Evolutionary conservation across 2,888 invertebrate genomes (phyloP), one percentile per base, ranked within the genome.

Genomic region (Oxystoma pomonae): DNA sequence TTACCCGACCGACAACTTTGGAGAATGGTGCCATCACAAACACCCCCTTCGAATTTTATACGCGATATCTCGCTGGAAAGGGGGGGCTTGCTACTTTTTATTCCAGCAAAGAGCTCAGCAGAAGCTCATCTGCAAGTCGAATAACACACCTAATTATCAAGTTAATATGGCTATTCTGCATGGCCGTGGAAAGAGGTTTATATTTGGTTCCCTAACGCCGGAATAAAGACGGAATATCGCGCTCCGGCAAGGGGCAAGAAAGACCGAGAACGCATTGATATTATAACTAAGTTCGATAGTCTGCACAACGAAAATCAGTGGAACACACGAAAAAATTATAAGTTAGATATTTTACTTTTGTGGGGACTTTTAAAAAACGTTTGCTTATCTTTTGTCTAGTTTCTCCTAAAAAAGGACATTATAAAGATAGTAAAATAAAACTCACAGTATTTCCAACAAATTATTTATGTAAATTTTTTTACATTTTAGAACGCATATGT

Each of bases 61-160:
- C 72, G 35, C 75, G 76, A 76, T 75, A 75, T 74, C 75, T 75
- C 75, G 72, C 74, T 35, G 35, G 78, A 79, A 80, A 80, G 79
- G 84, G 82, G 84, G 84, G 84, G 84, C 84, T 85, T 85, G 85
- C 84, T 84, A 84, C 86, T 86, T 86, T 87, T 87, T 86, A 87
- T 86, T 86, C 87, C 83, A 86, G 35, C 85, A 85, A 83, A 85
- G 85, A 82, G 84, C 83, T 84, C 35, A 35, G 35, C 83, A 77
- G 83, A 82, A 82, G 83, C 89, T 90, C 90, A 90, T 90, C 90
- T 90, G 90, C 90, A 90, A 90, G 90, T 90, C 90, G 87, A 89
- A 90, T 90, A 89, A 89, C 89, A 88, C 87, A 88, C 87, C 90
- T 90, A 90, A 90, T 90, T 90, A 90, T 90, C 90, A 90, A 90